These are phyloP conservation scores for Penaeus monodon DNA, from an alignment of 2,888 invertebrate genomes.

Conservation along the genomic window DNA sequence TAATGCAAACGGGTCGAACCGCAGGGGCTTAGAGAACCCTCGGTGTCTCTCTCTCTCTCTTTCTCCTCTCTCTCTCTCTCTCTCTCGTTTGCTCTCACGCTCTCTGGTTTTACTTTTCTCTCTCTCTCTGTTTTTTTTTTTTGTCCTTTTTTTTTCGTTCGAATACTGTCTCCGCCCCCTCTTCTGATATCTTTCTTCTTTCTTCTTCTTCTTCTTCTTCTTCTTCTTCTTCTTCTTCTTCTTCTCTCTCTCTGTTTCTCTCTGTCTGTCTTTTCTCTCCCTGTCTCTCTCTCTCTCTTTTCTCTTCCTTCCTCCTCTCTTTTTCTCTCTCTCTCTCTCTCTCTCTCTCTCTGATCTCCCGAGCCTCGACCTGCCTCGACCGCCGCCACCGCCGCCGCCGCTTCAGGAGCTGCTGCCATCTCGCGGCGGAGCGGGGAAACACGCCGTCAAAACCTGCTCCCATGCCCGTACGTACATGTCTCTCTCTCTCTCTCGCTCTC, in stretches of 20 bases:
- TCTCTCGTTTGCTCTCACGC: no score
- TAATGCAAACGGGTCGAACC: constrained; percentile 38
- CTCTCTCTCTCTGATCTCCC: constrained; percentile 23
- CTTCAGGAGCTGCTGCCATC: constrained; percentile 64
- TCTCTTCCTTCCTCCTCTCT: constrained; percentile 15
- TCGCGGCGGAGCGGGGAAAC: constrained; percentile 37
- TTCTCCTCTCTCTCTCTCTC: constrained; percentile 1
- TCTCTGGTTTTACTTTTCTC: no score
- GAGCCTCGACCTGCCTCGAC: neutral
- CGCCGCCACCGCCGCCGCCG: constrained; percentile 26
- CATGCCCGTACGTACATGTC: constrained; percentile 5
- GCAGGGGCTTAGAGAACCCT: constrained; percentile 62
- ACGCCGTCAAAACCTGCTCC: neutral
- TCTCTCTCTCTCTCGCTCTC: no score
- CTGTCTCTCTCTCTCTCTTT: constrained; percentile 33
- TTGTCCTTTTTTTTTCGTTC: no score
- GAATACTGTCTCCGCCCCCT: constrained; percentile 15
- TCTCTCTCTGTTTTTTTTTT: no score
- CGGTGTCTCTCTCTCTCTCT: constrained; percentile 24
- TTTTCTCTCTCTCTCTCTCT: constrained; percentile 27
- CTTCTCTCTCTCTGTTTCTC: neutral
- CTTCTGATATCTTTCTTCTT: neutral
- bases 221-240: constrained; percentile 26
- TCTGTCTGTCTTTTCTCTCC: no score
- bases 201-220: constrained; percentile 19